Percentiles rank a stretch among this genome's conserved stretches.
These are phyloP conservation scores for Peromyscus melanophrys DNA, from an alignment of 2,797 vertebrate species.

Conservation along the genomic window DNA sequence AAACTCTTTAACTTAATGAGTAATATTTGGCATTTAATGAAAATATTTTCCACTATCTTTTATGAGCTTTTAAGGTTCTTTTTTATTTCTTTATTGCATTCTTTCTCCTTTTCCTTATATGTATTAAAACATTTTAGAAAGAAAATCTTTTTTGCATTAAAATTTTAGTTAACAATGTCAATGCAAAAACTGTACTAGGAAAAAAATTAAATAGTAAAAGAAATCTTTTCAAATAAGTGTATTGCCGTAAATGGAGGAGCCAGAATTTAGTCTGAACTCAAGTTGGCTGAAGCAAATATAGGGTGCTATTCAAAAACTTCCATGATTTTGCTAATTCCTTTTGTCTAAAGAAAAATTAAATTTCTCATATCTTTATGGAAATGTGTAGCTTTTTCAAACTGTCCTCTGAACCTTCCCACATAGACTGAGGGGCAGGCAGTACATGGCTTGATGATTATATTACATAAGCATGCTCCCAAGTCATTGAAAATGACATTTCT, in stretches of 20 bases:
- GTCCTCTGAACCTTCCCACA: neutral
- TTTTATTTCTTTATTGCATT: constrained; percentile 19
- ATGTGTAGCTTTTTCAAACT: neutral
- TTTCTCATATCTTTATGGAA: neutral
- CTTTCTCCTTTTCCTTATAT: neutral
- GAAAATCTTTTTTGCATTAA: neutral
- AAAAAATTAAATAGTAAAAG: neutral
- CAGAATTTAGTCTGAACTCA: neutral
- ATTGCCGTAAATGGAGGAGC: neutral
- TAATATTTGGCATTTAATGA: constrained; percentile 58
- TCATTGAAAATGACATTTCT: neutral
- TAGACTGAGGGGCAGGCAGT: neutral
- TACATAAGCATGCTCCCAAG: neutral
- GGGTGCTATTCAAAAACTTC: neutral
- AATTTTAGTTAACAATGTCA: neutral
- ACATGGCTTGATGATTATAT: neutral
- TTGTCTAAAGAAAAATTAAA: neutral
- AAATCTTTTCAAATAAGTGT: neutral
- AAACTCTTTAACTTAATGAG: neutral
- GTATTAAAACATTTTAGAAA: constrained; percentile 55
- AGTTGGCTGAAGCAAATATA: neutral
- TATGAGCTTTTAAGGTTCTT: constrained; percentile 47
- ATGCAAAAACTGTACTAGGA: neutral
- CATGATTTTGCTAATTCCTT: neutral
- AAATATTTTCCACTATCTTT: constrained; percentile 43